Evolutionary conservation across 2,113 vertebrate species (phyloP).

Genomic region (Aix galericulata): DNA sequence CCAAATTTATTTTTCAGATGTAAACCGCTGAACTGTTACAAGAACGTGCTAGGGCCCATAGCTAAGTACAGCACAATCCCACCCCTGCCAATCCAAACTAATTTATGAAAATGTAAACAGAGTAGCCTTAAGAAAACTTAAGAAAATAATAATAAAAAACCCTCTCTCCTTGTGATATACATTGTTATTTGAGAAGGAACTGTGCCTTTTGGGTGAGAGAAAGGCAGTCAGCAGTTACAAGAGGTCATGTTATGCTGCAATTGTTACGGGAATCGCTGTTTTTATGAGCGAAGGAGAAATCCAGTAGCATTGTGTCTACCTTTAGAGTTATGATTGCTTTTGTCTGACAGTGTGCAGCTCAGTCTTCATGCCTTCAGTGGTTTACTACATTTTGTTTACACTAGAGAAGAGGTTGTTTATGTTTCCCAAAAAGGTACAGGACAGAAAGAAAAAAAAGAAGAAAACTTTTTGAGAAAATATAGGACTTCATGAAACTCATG

Average conservation of each 20-base stretch:
- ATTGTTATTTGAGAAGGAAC: not conserved
- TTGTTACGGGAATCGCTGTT: not conserved
- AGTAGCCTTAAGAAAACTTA: not conserved
- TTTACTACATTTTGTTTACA: not conserved
- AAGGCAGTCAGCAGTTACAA: not conserved
- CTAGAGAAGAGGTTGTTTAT: not conserved
- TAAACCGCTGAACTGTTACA: not conserved
- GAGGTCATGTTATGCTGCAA: not conserved
- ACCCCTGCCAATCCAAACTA: not conserved
- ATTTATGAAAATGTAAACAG: not conserved
- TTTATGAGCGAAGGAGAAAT: not conserved
- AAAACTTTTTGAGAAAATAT: not conserved
- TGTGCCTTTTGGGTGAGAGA: not conserved
- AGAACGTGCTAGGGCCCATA: not conserved
- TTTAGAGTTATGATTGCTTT: not conserved
- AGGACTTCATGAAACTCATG: not conserved
- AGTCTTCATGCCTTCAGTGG: not conserved
- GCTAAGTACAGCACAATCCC: not conserved
- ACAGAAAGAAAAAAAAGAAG: not conserved
- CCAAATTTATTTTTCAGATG: not conserved
- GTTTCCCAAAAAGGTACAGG: not conserved
- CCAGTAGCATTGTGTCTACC: not conserved
- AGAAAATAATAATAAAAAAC: not conserved
- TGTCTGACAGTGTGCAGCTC: not conserved
- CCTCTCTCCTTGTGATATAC: not conserved